Evolutionary conservation across 2,797 vertebrate species (phyloP), one percentile per base, ranked within the genome.

Genomic region (Spea hammondii): DNA sequence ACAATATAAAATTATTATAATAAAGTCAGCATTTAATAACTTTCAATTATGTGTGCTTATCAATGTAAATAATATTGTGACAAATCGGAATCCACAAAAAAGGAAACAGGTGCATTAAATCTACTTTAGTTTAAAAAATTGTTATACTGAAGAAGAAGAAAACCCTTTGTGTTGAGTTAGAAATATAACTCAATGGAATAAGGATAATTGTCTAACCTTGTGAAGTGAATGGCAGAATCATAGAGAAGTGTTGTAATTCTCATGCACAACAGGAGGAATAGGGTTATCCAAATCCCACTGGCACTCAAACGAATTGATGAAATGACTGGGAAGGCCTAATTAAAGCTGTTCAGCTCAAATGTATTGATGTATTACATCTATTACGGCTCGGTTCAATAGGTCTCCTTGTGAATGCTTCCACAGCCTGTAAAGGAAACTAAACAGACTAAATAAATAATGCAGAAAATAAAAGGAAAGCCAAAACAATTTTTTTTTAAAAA

Each of bases 281-380:
- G 89, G 91, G 90, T 93, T 93, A 93, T 90, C 89, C 88, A 90
- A 93, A 92, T 95, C 95, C 92, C 94, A 87, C 17, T 54, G 85
- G 90, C 89, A 90, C 90, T 87, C 86, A 88, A 86, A 88, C 83
- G 91, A 92, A 95, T 97, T 96, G 96, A 99, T 96, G 94, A 96
- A 98, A 98, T 93, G 93, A 96, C 95, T 86, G 83, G 92, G 93
- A 96, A 97, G 93, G 93, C 92, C 97, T 98, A 99, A 98, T 99
- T 99, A 99, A 97, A 96, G 94, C 94, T 95, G 94, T 93, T 96
- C 95, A 94, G 93, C 95, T 97, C 93, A 97, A 97, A 96, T 89
- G 90, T 96, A 98, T 98, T 98, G 97, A 99, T 97, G 94, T 96
- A 98, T 98, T 96, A 94, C 95, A 96, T 95, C 96, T 96, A 97